phyloP scores from a whole-genome alignment of 1,140 invertebrate species.

The Neodiprion lecontei region DNA sequence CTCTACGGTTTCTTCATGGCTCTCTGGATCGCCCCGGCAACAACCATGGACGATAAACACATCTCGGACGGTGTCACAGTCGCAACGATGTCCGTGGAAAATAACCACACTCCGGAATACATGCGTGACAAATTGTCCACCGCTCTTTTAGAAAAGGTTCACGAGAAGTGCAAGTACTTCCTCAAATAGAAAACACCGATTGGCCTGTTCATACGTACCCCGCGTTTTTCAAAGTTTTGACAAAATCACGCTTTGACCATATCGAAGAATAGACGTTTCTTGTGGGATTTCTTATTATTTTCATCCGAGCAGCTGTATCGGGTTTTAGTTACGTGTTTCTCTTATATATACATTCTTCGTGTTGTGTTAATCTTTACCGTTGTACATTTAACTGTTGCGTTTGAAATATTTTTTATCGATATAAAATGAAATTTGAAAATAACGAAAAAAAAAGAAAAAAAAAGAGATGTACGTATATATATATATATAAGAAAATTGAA shows the following conservation, averaged over 20 bases:
- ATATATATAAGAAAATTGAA: no score
- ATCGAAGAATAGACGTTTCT: no score
- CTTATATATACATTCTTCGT: no score
- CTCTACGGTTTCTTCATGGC: not conserved
- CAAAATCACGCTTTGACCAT: not conserved
- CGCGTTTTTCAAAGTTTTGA: not conserved
- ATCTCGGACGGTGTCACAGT: not conserved
- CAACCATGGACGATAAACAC: not conserved
- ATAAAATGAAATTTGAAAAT: no score
- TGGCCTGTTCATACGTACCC: not conserved
- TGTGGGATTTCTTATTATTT: not conserved
- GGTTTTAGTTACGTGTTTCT: no score
- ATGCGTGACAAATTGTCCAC: not conserved
- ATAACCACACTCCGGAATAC: not conserved
- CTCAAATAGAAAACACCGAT: not conserved
- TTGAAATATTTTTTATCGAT: no score
- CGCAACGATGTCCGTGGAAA: not conserved
- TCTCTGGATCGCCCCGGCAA: not conserved
- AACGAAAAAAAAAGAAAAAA: no score
- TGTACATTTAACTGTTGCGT: no score
- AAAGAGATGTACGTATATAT: no score
- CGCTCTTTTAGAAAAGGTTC: not conserved
- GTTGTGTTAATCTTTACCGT: no score
- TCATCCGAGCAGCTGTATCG: not conserved
- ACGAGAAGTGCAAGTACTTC: conserved; percentile 1